Conservation (phyloP, 2,797 vertebrate genomes). For the Microctenopoma stevenorrisi region DNA sequence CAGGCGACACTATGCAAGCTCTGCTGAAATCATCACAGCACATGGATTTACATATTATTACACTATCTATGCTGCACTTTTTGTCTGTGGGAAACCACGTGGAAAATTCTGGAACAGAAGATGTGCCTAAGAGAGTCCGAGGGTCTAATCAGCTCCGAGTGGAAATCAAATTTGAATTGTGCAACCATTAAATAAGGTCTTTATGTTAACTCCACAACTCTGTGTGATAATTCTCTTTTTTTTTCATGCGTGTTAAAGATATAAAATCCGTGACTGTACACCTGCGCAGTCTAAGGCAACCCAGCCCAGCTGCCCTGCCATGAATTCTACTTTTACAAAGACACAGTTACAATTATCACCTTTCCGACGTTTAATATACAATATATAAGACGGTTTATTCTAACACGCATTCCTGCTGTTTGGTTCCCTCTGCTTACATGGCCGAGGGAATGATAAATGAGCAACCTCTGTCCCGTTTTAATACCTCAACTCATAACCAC, state of each 20-base stretch:
- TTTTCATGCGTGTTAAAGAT: no score
- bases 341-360: no score
- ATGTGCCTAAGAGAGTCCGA: not conserved
- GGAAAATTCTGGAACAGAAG: not conserved
- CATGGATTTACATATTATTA: constrained; percentile 52
- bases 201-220: no score
- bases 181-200: not conserved
- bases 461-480: not conserved
- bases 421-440: no score
- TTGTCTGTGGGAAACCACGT: not conserved
- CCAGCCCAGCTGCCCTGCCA: no score
- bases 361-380: no score
- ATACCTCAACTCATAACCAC: constrained; percentile 20
- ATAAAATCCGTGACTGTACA: no score
- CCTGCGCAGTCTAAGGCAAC: no score
- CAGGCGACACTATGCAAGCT: constrained; percentile 28
- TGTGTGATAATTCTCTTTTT: no score
- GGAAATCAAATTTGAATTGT: not conserved
- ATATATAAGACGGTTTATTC: no score
- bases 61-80: not conserved
- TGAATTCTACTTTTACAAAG: no score
- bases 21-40: constrained; percentile 64
- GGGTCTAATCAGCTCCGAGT: not conserved
- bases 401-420: no score
- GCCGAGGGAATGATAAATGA: not conserved